Conservation (phyloP, 2,888 invertebrate species). For the Pachliopta kotzebuea region DNA sequence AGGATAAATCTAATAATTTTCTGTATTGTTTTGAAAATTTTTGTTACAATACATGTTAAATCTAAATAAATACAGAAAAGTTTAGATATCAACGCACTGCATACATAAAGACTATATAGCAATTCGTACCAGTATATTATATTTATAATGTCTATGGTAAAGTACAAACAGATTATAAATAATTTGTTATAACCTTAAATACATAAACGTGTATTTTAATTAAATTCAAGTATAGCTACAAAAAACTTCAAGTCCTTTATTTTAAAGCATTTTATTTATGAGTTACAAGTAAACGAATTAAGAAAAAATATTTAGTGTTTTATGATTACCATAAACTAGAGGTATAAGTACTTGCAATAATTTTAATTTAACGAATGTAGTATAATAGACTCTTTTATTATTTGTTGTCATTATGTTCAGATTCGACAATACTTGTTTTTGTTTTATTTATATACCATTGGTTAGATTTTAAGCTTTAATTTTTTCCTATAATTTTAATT, state of each 20-base stretch:
- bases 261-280: no score
- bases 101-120: neutral
- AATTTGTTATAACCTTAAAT: neutral
- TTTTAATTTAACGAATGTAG: conserved; percentile 1
- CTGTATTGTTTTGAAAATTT: neutral
- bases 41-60: neutral
- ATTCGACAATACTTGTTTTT: conserved; percentile 13
- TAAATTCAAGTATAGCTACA: no score
- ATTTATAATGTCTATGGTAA: neutral
- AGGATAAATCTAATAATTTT: neutral
- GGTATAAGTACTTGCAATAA: neutral
- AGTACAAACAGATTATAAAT: neutral
- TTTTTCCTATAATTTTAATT: neutral
- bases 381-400: neutral
- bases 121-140: neutral
- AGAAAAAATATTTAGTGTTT: neutral
- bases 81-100: neutral
- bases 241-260: no score
- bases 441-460: neutral
- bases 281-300: no score
- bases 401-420: conserved; percentile 3
- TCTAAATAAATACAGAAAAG: neutral
- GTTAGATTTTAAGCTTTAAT: neutral
- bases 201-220: no score
- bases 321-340: neutral